Evolutionary conservation across 2,888 invertebrate species (phyloP), one percentile per base, ranked within the genome.

Genomic region (Chrysomela aeneicollis): DNA sequence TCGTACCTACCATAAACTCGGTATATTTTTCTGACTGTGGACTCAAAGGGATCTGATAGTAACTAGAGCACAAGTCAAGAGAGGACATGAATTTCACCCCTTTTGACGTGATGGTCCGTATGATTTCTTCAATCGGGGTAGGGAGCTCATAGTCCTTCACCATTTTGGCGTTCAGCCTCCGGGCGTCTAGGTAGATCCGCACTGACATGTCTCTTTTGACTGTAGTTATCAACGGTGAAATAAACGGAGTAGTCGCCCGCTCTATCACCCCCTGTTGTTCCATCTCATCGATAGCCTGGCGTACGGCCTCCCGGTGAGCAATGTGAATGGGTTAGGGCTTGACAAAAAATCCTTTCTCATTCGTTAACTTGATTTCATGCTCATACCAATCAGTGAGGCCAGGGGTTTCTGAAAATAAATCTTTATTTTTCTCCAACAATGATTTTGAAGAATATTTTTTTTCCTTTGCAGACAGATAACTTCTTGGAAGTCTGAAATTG

Each of bases 41-140:
- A 2, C 64, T 53, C 0, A 73, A 21, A 8, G 64, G 61, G 49
- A 74, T 67, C 59, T 74, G 74, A 73, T 74, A 74, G 53, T 73
- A 76, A 0, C 73, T 71, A 17, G 64, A 55, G 0, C 69, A 69
- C 12, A 75, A 54, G 55, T 76, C 74, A 0, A 73, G 32, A 2
- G 64, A 62, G 0, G 68, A 57, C n/a, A 74, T 64, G 18, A 63
- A 70, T 19, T 63, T 62, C 3, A n/a, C n/a, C n/a, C n/a, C n/a
- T n/a, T 35, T 35, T 35, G 9, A 6, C 1, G 9, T 10, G 2
- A n/a, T n/a, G 10, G 6, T 8, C 2, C 32, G 32, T 2, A 35
- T 35, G 4, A 35, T 35, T 2, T 35, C 32, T 35, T 35, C 32
- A 10, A 35, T 35, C 32, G 32, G 9, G 10, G 32, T 10, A 10